A percentile compares a stretch with the other conserved stretches of the same genome.
These are phyloP conservation scores for Thymelicus sylvestris DNA, from an alignment of 2,888 invertebrate species.

Conservation along the genomic window DNA sequence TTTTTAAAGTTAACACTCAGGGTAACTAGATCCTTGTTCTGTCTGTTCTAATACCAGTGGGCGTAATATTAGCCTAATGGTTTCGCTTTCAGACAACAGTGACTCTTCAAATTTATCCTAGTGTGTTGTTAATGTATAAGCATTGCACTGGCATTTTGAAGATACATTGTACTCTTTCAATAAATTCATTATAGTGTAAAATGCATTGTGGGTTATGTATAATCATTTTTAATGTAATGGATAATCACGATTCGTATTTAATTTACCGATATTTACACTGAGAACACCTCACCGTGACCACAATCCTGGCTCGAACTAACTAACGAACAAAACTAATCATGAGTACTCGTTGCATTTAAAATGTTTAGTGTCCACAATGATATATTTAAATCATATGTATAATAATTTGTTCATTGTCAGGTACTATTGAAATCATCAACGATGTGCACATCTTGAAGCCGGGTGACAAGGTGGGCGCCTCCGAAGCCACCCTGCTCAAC, in stretches of 20 bases:
- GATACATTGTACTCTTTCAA: slow-evolving; percentile 50
- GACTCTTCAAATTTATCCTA: slow-evolving; percentile 73
- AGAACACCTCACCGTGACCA: too few relatives aligned
- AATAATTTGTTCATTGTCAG: slow-evolving; percentile 49
- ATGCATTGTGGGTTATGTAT: too few relatives aligned
- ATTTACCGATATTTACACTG: too few relatives aligned
- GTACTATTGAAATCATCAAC: slow-evolving; percentile 99
- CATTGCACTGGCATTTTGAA: slow-evolving; percentile 74
- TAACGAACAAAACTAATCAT: too few relatives aligned
- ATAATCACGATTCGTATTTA: background rate
- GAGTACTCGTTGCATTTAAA: too few relatives aligned
- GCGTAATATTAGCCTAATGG: slow-evolving; percentile 53
- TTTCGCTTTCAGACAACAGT: slow-evolving; percentile 73
- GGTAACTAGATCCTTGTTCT: slow-evolving; percentile 7
- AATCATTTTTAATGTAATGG: background rate
- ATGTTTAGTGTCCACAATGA: too few relatives aligned
- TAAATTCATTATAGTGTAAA: too few relatives aligned
- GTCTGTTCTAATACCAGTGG: slow-evolving; percentile 68
- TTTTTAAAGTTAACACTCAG: too few relatives aligned
- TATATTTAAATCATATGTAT: too few relatives aligned
- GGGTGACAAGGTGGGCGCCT: slow-evolving; percentile 99
- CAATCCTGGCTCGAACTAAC: too few relatives aligned
- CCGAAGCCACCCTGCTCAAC: slow-evolving; percentile 99
- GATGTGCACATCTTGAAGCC: slow-evolving; percentile 96
- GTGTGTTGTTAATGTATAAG: slow-evolving; percentile 56